phyloP scores from a whole-genome alignment of 2,888 invertebrate species.

The Vandiemenella viatica region DNA sequence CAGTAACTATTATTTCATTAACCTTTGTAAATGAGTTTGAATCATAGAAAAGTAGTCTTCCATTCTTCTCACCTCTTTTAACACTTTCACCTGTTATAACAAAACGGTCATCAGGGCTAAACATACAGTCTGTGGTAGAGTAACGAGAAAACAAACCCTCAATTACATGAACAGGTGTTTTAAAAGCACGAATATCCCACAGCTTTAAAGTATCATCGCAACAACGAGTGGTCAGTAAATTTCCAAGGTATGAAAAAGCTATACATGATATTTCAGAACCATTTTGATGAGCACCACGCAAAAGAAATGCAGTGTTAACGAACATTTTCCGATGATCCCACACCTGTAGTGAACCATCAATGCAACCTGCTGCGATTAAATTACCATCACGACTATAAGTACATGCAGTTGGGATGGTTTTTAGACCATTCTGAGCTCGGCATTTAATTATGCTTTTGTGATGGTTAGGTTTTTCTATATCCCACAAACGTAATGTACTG shows the following conservation, averaged over 20 bases:
- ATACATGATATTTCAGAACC: conserved; percentile 71
- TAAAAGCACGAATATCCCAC: conserved; percentile 82
- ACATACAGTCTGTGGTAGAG: conserved; percentile 62
- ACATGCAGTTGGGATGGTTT: conserved; percentile 72
- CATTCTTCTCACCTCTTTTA: conserved; percentile 42
- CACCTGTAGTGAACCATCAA: conserved; percentile 89
- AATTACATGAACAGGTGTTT: conserved; percentile 55
- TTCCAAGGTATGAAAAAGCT: conserved; percentile 75
- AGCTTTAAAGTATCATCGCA: conserved; percentile 89
- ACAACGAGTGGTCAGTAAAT: conserved; percentile 60
- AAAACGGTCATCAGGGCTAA: conserved; percentile 85
- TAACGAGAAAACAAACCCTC: conserved; percentile 65
- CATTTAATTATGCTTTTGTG: conserved; percentile 79
- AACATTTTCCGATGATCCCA: conserved; percentile 91
- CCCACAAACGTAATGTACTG: conserved; percentile 86
- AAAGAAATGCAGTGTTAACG: conserved; percentile 68
- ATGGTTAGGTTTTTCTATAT: conserved; percentile 58
- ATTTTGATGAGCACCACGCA: conserved; percentile 65
- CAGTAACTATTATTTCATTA: conserved; percentile 57
- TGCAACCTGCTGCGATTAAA: conserved; percentile 79
- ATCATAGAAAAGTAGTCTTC: conserved; percentile 65
- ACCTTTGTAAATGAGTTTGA: conserved; percentile 58
- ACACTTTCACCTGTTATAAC: conserved; percentile 79
- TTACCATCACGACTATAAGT: conserved; percentile 72
- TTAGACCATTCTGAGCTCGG: conserved; percentile 68